phyloP scores from a whole-genome alignment of 2,113 vertebrate genomes.

The Zosterops hypoxanthus region DNA sequence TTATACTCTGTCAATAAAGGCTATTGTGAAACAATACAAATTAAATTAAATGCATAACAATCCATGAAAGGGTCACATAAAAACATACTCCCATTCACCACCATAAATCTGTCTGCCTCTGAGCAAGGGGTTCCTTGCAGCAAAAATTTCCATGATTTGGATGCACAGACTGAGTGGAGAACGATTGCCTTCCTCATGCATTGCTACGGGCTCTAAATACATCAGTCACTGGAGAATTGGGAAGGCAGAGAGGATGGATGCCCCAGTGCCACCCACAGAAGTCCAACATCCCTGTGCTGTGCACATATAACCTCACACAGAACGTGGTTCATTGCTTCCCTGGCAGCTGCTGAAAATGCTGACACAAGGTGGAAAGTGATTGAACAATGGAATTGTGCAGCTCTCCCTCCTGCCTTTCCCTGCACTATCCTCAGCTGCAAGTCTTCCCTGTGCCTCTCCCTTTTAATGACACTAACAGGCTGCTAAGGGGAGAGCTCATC shows the following conservation, averaged over 20 bases:
- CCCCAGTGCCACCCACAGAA: neutral
- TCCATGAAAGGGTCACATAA: neutral
- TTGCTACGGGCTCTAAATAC: neutral
- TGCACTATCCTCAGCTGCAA: neutral
- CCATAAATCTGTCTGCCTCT: neutral
- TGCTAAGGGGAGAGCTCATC: neutral
- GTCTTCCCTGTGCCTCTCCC: neutral
- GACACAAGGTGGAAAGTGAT: neutral
- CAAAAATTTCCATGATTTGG: neutral
- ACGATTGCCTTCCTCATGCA: neutral
- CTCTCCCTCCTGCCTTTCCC: neutral
- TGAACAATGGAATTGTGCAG: fast-evolving
- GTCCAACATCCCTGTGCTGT: neutral
- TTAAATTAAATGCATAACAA: neutral
- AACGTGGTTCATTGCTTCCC: fast-evolving
- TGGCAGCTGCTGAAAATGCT: neutral
- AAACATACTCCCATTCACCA: neutral
- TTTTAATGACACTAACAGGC: neutral
- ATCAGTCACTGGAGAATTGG: fast-evolving
- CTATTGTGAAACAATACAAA: neutral
- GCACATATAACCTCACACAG: neutral
- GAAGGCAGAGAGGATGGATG: neutral
- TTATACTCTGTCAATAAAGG: neutral
- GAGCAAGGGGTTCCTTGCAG: neutral
- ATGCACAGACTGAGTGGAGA: neutral